A percentile compares a stretch with the other conserved stretches of the same genome.
Evolutionary conservation across 2,888 invertebrate genomes (phyloP).

Genomic region (Cephus sareptanus): DNA sequence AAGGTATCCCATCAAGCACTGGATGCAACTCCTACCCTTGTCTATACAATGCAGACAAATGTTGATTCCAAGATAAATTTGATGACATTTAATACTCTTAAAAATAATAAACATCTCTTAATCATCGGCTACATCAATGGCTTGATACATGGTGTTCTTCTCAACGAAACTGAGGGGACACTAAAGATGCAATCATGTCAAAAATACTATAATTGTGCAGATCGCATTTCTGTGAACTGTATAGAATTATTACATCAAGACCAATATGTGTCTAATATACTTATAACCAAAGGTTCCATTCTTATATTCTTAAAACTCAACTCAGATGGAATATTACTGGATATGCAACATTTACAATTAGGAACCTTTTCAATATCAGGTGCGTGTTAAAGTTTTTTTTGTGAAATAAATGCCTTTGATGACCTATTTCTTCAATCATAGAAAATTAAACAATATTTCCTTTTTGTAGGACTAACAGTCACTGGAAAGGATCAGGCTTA

Average conservation of each 20-base stretch:
- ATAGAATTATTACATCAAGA: constrained; percentile 35
- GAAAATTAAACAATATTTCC: constrained; percentile 9
- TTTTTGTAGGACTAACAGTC: constrained; percentile 39
- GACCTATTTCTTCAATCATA: background rate
- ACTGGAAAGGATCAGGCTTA: constrained; percentile 37
- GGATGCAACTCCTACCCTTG: constrained; percentile 27
- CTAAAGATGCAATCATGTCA: constrained; percentile 25
- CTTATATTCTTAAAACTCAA: constrained; percentile 42
- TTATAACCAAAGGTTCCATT: constrained; percentile 44
- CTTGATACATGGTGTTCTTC: constrained; percentile 40
- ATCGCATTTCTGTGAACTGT: constrained; percentile 40
- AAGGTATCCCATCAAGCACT: constrained; percentile 28
- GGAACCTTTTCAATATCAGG: constrained; percentile 55
- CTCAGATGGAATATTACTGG: constrained; percentile 33
- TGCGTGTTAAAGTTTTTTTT: constrained; percentile 22
- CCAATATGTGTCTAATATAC: constrained; percentile 32
- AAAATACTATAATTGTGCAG: constrained; percentile 39
- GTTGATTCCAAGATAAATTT: constrained; percentile 37
- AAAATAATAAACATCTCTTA: constrained; percentile 36
- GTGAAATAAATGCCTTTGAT: background rate
- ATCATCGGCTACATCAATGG: constrained; percentile 54
- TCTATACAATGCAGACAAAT: constrained; percentile 31
- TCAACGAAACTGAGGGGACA: constrained; percentile 26
- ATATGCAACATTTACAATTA: constrained; percentile 34
- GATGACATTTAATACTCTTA: constrained; percentile 47